These are phyloP conservation scores for Zootermopsis nevadensis DNA, from an alignment of 2,888 invertebrate genomes.

Conservation along the genomic window DNA sequence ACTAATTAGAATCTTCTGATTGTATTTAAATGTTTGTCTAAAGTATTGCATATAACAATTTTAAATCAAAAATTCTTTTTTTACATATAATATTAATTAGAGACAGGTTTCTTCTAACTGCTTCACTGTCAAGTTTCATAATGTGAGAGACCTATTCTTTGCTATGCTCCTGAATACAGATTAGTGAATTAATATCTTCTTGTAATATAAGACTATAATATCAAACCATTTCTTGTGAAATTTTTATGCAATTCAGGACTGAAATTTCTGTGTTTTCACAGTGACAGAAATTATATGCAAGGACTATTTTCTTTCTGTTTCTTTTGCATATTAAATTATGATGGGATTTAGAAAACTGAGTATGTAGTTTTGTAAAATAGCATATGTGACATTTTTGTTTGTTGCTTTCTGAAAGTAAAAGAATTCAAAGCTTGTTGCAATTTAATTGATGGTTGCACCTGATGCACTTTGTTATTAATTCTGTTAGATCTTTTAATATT, in stretches of 20 bases:
- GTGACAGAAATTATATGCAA: constrained; percentile 31
- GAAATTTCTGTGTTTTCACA: constrained; percentile 13
- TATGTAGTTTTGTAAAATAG: constrained; percentile 21
- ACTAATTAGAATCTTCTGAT: constrained; percentile 50
- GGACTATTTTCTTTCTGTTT: constrained; percentile 25
- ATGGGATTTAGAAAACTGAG: neutral
- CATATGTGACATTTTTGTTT: constrained; percentile 14
- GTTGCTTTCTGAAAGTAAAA: constrained; percentile 8
- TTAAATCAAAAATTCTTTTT: constrained; percentile 51
- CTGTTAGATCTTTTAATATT: constrained; percentile 16
- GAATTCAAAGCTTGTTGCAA: constrained; percentile 18
- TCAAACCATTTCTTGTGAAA: constrained; percentile 39
- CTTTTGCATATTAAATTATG: constrained; percentile 31
- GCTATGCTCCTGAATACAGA: constrained; percentile 32
- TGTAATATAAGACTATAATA: constrained; percentile 44
- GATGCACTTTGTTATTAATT: constrained; percentile 28
- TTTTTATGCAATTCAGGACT: constrained; percentile 35
- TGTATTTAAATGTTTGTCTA: constrained; percentile 53
- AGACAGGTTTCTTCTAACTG: constrained; percentile 44
- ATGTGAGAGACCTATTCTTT: constrained; percentile 40
- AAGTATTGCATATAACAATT: constrained; percentile 47
- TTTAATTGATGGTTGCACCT: constrained; percentile 41
- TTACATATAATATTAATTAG: constrained; percentile 47
- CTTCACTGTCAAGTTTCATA: constrained; percentile 43
- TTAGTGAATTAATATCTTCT: constrained; percentile 40